Evolutionary conservation across 2,113 vertebrate genomes (phyloP), one percentile per base, ranked within the genome.

Genomic region (Erinaceus europaeus): DNA sequence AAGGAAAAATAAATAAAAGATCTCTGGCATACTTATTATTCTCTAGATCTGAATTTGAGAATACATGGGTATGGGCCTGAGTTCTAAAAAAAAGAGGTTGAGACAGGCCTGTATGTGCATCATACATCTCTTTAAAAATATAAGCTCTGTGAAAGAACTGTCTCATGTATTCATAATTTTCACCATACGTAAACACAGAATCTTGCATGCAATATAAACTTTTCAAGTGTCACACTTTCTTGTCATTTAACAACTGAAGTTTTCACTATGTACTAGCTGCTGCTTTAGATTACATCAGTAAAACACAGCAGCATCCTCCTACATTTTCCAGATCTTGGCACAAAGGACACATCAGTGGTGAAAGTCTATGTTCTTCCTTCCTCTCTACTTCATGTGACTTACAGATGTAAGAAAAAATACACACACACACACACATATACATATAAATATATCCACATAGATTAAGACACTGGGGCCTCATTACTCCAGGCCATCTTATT

Each of bases 21-120:
- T 74, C 40, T 32, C 20, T 50, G 57, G 29, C 38, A 64, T 25
- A 59, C 13, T 32, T 81, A 38, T 2, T 84, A 62, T 9, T 68
- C 36, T 87, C 62, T 36, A 71, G 80, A 68, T 68, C 29, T 53
- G 71, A 88, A 71, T 86, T 55, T 84, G 44, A 72, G 55, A 74
- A 85, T 53, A 84, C 44, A 27, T 80, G 10, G 10, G 52, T 62
- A 84, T 72, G 55, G 50, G n/a, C 52, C 53, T 77, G 18, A 29
- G 42, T 20, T 68, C 79, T 68, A 44, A 44, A 36, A 61, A 36
- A 61, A 32, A 81, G 9, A 2, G 92, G 69, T 9, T 29, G 9
- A 85, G 42, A 72, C 18, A 61, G 46, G 32, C 29, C 25, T 27
- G 25, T 85, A 21, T 32, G 38, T 77, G 36, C 25, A 69, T 40